Evolutionary conservation across 2,113 vertebrate species (phyloP).

Genomic region (Dasyornis broadbenti): DNA sequence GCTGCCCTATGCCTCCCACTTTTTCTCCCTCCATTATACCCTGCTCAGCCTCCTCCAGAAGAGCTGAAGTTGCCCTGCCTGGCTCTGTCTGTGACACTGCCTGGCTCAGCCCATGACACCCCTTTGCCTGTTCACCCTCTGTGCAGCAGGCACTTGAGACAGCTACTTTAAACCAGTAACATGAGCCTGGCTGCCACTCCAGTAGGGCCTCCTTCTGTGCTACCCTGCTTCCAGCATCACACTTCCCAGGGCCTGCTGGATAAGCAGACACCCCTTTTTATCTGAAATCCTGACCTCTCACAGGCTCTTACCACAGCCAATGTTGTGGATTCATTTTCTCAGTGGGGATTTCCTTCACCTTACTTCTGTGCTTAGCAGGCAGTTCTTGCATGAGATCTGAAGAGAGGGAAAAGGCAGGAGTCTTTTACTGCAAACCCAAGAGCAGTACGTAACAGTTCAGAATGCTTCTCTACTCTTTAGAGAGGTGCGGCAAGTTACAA

Average conservation of each 20-base stretch:
- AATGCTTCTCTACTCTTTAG: neutral
- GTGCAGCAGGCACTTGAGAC: neutral
- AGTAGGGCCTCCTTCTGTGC: neutral
- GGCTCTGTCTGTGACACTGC: too few relatives aligned
- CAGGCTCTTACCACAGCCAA: conserved; percentile 59
- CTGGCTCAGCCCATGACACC: neutral
- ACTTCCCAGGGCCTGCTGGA: neutral
- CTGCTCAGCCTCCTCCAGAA: neutral
- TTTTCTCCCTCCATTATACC: neutral
- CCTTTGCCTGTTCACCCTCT: neutral
- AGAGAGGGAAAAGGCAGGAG: neutral
- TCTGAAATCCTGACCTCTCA: neutral
- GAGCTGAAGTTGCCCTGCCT: neutral
- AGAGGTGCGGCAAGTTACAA: neutral
- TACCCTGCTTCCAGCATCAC: neutral
- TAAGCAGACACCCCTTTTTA: neutral
- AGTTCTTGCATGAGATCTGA: conserved; percentile 61
- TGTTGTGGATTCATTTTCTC: conserved; percentile 62
- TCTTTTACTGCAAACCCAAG: neutral
- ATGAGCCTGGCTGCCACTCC: neutral
- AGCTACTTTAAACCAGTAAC: neutral
- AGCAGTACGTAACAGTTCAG: neutral
- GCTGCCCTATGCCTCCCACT: neutral
- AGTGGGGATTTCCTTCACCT: conserved; percentile 48
- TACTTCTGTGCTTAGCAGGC: conserved; percentile 41